A percentile compares a stretch with the other conserved stretches of the same genome.
Conservation (phyloP, 2,113 vertebrate genomes). For the Elaphurus davidianus region DNA sequence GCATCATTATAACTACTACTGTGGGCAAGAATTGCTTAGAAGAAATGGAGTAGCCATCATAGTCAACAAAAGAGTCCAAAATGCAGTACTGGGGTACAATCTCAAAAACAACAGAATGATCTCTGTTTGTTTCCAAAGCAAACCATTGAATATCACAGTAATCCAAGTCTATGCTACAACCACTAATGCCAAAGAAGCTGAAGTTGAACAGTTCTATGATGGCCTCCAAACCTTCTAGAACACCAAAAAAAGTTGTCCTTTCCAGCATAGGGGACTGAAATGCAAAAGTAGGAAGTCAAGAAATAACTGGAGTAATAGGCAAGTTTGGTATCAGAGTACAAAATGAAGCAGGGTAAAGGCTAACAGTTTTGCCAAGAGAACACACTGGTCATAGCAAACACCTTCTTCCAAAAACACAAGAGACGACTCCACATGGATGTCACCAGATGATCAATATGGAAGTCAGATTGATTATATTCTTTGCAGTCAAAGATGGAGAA, state of each 20-base stretch:
- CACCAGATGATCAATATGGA: not conserved
- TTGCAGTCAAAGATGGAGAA: not conserved
- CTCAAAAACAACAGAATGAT: not conserved
- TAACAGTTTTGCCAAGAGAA: not conserved
- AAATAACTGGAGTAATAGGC: not conserved
- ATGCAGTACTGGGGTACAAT: not conserved
- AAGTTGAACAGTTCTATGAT: not conserved
- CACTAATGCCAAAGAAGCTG: not conserved
- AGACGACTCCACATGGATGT: not conserved
- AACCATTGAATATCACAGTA: not conserved
- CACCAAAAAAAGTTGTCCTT: not conserved
- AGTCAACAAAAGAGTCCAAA: not conserved
- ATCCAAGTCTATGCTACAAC: not conserved
- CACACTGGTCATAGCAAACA: not conserved
- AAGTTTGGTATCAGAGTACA: not conserved
- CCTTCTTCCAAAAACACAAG: not conserved
- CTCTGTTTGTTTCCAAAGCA: not conserved
- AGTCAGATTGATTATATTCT: not conserved
- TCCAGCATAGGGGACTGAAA: not conserved
- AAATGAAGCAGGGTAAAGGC: not conserved
- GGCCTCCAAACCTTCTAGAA: not conserved
- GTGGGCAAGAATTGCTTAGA: not conserved
- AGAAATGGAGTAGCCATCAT: not conserved
- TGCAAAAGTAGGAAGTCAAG: not conserved
- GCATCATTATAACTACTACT: not conserved